Evolutionary conservation across 1,140 invertebrate genomes (phyloP), one percentile per base, ranked within the genome.

Genomic region (Drosophila punjabiensis): DNA sequence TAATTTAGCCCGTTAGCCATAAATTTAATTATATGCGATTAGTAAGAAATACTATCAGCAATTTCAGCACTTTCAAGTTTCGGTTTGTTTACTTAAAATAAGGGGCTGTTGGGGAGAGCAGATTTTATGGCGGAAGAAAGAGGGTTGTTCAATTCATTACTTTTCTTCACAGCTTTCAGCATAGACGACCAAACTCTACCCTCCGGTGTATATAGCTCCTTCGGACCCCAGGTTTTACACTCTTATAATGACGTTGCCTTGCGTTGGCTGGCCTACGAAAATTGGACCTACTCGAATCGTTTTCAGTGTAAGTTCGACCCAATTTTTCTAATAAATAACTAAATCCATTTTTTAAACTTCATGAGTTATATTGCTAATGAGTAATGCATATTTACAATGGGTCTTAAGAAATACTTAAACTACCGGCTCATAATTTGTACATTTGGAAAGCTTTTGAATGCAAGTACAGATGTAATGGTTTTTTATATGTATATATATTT

Each of bases 121-220:
- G 5, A 24, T 39, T 58, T 41, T 6, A 14, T 33, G 50, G 59
- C 39, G 41, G 43, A 45, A 48, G 32, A 30, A 8, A 50, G 50
- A 56, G 13, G 33, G 5, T 5, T 30, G 20, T 28, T 30, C 2
- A 20, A 37, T n/a, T 39, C 4, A 43, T 41, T 33, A 16, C 28
- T 7, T 41, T 60, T 16, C 28, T 35, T 76, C 60, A 50, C 69
- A 82, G 75, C 76, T 41, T 32, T 86, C 1, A 71, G 55, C 28
- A 39, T 74, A 30, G 77, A 88, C 7, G 62, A 96, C 95, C 61
- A 77, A 37, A 58, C 73, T 8, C 20, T 99, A 3, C 98, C 98
- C 16, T 97, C 98, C 13, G 97, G 97, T 30, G 95, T 99, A 81
- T 99, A 98, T 89, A 96, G 96, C 1, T 98, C 97, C 93, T 79